phyloP scores from a whole-genome alignment of 2,797 vertebrate species.

The Glyptemys insculpta region DNA sequence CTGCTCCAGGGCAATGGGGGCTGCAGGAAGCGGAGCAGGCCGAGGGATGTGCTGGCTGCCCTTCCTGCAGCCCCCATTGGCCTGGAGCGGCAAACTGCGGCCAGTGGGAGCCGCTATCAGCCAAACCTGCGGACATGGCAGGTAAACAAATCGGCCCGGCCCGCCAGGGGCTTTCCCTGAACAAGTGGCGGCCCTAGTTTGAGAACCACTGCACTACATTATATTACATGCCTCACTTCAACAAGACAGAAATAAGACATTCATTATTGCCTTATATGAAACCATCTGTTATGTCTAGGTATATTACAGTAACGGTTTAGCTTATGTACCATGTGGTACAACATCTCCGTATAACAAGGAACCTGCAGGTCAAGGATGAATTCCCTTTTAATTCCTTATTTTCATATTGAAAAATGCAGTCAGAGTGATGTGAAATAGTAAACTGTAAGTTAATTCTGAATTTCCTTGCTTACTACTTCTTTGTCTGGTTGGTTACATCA shows the following conservation, averaged over 20 bases:
- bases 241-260: neutral
- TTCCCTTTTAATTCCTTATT: neutral
- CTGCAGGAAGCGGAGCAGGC: too few relatives aligned
- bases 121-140: too few relatives aligned
- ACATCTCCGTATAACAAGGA: neutral
- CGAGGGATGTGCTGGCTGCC: too few relatives aligned
- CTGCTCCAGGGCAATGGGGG: too few relatives aligned
- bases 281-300: neutral
- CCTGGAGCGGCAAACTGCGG: too few relatives aligned
- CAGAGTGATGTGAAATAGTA: neutral
- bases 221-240: neutral
- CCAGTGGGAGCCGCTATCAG: too few relatives aligned
- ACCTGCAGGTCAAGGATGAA: neutral
- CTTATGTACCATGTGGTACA: neutral
- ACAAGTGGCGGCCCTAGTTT: too few relatives aligned
- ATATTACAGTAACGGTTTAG: neutral
- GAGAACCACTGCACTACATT: too few relatives aligned
- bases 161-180: too few relatives aligned
- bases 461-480: neutral
- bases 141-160: too few relatives aligned
- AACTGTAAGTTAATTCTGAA: neutral
- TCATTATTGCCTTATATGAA: neutral
- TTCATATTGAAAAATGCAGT: neutral
- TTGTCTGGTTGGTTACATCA: accelerated
- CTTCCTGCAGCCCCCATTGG: too few relatives aligned